Percentiles rank a stretch among this genome's conserved stretches.
These are phyloP conservation scores for Actinostola sp. DNA, from an alignment of 92 coral and sea anemone genomes.

Conservation along the genomic window DNA sequence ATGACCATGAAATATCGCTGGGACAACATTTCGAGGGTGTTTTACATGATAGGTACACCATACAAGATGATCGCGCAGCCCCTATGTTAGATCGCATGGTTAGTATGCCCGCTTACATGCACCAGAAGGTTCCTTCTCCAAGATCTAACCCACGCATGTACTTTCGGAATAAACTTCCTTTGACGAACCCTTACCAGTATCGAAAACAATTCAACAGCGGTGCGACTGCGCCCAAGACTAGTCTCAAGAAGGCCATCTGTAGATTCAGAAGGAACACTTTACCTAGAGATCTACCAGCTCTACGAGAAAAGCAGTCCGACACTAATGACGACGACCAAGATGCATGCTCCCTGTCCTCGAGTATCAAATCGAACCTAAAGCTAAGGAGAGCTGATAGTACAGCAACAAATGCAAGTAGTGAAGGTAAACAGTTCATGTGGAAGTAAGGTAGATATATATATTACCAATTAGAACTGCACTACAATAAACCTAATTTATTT, in stretches of 20 bases:
- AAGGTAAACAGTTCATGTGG: slow-evolving; percentile 9
- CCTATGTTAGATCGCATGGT: slow-evolving; percentile 63
- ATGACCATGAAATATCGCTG: slow-evolving; percentile 14
- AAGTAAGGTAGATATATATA: too few species aligned
- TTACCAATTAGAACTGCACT: too few species aligned
- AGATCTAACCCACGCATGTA: slow-evolving; percentile 40
- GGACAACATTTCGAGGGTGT: slow-evolving; percentile 30
- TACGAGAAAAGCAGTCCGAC: neutral
- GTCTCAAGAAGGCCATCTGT: slow-evolving; percentile 53
- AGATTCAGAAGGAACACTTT: slow-evolving; percentile 50
- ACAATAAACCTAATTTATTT: too few species aligned
- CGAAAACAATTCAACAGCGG: slow-evolving; percentile 46
- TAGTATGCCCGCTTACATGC: slow-evolving; percentile 80
- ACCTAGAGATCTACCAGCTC: slow-evolving; percentile 13
- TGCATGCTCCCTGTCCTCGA: neutral
- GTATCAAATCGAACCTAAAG: neutral
- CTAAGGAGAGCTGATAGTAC: slow-evolving; percentile 12
- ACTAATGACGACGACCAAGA: slow-evolving; percentile 6
- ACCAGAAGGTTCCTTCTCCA: slow-evolving; percentile 42
- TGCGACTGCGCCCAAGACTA: slow-evolving; percentile 17
- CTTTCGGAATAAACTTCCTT: slow-evolving; percentile 62
- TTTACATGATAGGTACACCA: slow-evolving; percentile 40
- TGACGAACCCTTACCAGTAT: slow-evolving; percentile 63
- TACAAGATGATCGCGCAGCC: slow-evolving; percentile 21
- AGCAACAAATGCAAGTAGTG: neutral